Evolutionary conservation across 2,797 vertebrate genomes (phyloP), one percentile per base, ranked within the genome.

Genomic region (Pogonophryne albipinna): DNA sequence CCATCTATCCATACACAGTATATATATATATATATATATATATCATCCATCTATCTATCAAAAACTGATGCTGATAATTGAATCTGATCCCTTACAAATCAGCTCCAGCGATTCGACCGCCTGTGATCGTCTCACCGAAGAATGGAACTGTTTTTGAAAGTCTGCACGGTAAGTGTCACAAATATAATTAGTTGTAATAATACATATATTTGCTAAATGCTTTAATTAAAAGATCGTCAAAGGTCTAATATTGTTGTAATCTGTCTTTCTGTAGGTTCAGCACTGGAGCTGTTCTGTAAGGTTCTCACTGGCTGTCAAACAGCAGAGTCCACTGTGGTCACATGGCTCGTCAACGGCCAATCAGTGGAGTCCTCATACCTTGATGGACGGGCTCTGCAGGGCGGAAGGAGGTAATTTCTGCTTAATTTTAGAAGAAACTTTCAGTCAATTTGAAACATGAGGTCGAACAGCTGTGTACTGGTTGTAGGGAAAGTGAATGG

Each of bases 311-410:
- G 91, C 1, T 90, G 85, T n/a, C 85, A 91, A 57, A 77, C 55
- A 6, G 82, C 83, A 0, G 15, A 80, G 1, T 79, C 83, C 16
- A 96, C 95, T 0, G 11, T 79, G 7, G 94, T 99, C 78, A 95
- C 90, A 66, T 99, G 98, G 98, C 78, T 92, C 6, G 93, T 96
- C 19, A 95, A 97, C 31, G 76, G 90, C 72, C 94, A 91, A 6
- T 57, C 59, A 0, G 47, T 97, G 46, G 84, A 95, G 0, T 27
- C 64, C 0, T 93, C 94, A 7, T 95, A 96, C 88, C 91, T 90
- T 1, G 74, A 82, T 52, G 89, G 73, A 27, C 94, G 96, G 1
- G 93, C 95, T 63, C 87, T 88, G 0, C 90, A 96, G 74, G 94
- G 93, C 0, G 78, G 66, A 1, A 84, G 84, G 58, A 95, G 90